These are phyloP conservation scores for Zaprionus obscuricornis DNA, from an alignment of 2,888 invertebrate species.

Conservation along the genomic window DNA sequence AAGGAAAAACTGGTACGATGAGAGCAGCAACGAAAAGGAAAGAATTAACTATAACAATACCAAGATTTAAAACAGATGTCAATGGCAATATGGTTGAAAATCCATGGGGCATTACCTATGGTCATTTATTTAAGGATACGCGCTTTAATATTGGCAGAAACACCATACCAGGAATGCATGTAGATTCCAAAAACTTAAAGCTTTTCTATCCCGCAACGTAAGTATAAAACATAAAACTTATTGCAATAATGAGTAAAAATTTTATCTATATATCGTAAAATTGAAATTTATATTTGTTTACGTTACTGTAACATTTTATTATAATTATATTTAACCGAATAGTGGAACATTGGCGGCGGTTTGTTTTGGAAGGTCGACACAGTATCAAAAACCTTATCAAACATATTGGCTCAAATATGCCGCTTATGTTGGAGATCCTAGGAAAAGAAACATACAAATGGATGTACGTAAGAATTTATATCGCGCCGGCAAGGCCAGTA, in stretches of 20 bases:
- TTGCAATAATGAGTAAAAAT: too few species aligned
- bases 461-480: not conserved
- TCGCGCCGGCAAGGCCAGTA: not conserved
- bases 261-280: too few species aligned
- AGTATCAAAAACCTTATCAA: slow-evolving; percentile 12
- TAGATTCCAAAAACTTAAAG: not conserved
- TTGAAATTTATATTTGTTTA: too few species aligned
- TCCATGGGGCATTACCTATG: slow-evolving; percentile 38
- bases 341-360: not conserved
- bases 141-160: slow-evolving; percentile 6
- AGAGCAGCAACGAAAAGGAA: not conserved
- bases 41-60: slow-evolving; percentile 32
- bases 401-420: not conserved
- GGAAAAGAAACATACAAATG: not conserved
- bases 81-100: slow-evolving; percentile 36
- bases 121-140: slow-evolving; percentile 29
- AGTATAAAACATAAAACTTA: too few species aligned
- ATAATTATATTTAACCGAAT: not conserved
- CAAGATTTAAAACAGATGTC: slow-evolving; percentile 9
- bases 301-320: not conserved
- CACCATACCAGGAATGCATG: not conserved
- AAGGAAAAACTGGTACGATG: too few species aligned
- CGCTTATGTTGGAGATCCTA: too few species aligned
- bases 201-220: too few species aligned
- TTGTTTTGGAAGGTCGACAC: slow-evolving; percentile 10